These are phyloP conservation scores for Leucopternis melanops DNA, from an alignment of 2,113 vertebrate genomes.

Conservation along the genomic window DNA sequence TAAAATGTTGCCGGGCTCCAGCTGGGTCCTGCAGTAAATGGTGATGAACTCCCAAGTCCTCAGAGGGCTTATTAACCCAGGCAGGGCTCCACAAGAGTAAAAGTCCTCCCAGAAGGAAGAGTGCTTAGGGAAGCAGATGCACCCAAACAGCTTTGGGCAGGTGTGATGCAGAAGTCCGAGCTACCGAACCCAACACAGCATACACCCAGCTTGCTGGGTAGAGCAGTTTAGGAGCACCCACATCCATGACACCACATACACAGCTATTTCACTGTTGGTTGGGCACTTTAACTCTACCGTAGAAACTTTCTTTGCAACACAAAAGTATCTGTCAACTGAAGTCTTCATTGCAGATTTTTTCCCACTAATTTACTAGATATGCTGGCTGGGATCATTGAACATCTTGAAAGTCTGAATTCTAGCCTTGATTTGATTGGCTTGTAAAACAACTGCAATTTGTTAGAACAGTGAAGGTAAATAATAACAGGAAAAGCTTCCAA, in stretches of 20 bases:
- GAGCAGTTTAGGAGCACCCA: fast-evolving
- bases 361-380: background rate
- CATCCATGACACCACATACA: fast-evolving
- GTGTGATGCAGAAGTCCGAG: background rate
- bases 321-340: fast-evolving
- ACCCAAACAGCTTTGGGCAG: background rate
- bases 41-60: background rate
- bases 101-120: background rate
- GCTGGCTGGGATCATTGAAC: background rate
- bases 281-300: background rate
- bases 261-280: background rate
- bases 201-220: too few species aligned
- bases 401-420: background rate
- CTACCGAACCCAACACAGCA: background rate
- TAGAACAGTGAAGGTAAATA: background rate
- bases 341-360: background rate
- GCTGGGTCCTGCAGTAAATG: background rate
- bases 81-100: background rate
- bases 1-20: background rate
- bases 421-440: background rate
- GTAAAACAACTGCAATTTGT: background rate
- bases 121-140: background rate
- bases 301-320: background rate
- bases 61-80: background rate
- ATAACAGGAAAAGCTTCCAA: background rate